Conservation (phyloP, 2,888 invertebrate species). For the Eugnorisma glareosa region DNA sequence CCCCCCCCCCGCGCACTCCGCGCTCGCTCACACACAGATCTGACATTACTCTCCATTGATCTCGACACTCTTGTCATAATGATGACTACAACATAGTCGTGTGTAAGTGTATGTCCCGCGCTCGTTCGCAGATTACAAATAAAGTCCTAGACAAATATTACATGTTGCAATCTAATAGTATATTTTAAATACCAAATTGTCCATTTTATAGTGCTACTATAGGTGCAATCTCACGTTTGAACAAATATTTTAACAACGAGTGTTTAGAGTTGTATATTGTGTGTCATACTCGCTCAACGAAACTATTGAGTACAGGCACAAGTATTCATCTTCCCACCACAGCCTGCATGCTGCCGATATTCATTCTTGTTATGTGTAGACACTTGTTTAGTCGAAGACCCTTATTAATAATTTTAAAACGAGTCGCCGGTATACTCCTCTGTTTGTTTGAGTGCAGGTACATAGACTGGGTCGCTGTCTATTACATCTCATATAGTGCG, state of each 20-base stretch:
- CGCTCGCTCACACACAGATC: conserved; percentile 18
- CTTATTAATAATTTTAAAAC: neutral
- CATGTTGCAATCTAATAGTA: conserved; percentile 49
- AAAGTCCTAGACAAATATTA: conserved; percentile 39
- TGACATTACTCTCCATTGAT: conserved; percentile 21
- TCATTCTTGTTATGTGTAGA: neutral
- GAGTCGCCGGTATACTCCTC: neutral
- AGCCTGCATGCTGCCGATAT: conserved; percentile 8
- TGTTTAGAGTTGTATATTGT: conserved; percentile 11
- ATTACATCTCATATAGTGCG: neutral
- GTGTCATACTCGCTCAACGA: neutral
- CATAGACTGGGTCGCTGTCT: conserved; percentile 22
- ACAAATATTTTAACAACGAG: conserved; percentile 10
- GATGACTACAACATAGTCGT: conserved; percentile 10
- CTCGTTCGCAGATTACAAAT: conserved; percentile 11
- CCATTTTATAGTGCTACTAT: conserved; percentile 27
- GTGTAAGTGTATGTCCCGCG: neutral
- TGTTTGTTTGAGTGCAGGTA: neutral
- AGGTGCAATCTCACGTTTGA: conserved; percentile 11
- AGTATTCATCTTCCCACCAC: neutral
- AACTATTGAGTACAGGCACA: neutral
- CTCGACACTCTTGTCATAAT: conserved; percentile 7
- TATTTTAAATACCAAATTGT: conserved; percentile 60
- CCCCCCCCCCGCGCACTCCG: neutral
- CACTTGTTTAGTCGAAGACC: neutral